Evolutionary conservation across 2,797 vertebrate genomes (phyloP), one percentile per base, ranked within the genome.

Genomic region (Netta rufina): DNA sequence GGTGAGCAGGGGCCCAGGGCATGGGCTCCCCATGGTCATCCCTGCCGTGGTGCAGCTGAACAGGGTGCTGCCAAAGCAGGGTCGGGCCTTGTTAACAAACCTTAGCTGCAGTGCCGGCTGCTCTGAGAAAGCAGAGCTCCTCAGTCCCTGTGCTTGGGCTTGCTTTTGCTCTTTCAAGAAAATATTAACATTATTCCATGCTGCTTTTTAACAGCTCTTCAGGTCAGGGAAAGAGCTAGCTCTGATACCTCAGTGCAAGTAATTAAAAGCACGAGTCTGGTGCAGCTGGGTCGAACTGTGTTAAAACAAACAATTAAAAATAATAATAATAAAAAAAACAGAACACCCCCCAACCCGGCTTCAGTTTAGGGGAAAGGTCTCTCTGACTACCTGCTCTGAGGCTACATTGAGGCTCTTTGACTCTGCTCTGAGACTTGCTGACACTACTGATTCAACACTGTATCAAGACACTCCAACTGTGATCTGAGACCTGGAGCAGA

Each of bases 391-490:
- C 67, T 90, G 86, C 83, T 94, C 94, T 77, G 91, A 92, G 94
- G 92, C 83, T 89, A 57, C 56, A n/a, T 39, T 22, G 84, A 79
- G 91, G 78, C 84, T 90, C 74, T 96, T 94, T 96, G 89, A 96
- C 93, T 96, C 79, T 92, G 95, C 84, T 93, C 92, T 71, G 83
- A 96, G 96, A 97, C 93, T 96, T 95, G 92, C 93, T 96, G 96
- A 97, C 97, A 93, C 93, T 93, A 92, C 95, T 69, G 91, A 96
- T 95, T 96, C 96, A 91, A 87, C 74, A 94, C 94, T 97, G 87
- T 94, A 96, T 97, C 87, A 96, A 97, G 96, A 96, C 92, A 91
- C 95, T 97, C 97, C 94, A 93, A 72, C 97, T 97, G 97, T 97
- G 97, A 97, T 96, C 96, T 97, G 97, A 96, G 93, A 94, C 87